Evolutionary conservation across 2,113 vertebrate species (phyloP).

Genomic region (Porphyrio hochstetteri): DNA sequence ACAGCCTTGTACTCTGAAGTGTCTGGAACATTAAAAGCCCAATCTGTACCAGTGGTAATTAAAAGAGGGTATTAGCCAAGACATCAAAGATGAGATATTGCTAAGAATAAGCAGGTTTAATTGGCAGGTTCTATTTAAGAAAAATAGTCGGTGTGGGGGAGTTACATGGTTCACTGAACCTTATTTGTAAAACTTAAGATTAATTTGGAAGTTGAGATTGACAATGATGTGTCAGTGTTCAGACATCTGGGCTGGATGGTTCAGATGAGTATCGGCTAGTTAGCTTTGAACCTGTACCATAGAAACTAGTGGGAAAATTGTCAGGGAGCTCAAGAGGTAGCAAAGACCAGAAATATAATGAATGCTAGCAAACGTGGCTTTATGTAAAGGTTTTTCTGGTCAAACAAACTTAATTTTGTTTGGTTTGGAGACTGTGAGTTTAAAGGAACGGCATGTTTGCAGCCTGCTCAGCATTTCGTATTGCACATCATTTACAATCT

Average conservation of each 20-base stretch:
- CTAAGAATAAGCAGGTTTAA: neutral
- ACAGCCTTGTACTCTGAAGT: neutral
- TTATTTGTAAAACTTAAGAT: neutral
- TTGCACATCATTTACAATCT: neutral
- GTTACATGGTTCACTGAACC: neutral
- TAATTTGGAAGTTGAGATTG: neutral
- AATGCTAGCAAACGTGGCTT: neutral
- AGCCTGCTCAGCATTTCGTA: neutral
- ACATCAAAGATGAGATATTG: neutral
- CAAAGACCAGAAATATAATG: neutral
- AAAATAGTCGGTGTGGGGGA: neutral
- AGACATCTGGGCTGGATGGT: neutral
- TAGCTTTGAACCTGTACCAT: neutral
- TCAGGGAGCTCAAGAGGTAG: neutral
- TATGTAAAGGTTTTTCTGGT: neutral
- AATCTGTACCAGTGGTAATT: neutral
- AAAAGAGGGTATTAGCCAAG: neutral
- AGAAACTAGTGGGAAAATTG: neutral
- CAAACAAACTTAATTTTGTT: neutral
- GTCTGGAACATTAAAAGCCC: neutral
- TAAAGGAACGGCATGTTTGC: neutral
- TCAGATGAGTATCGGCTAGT: neutral
- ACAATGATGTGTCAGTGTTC: neutral
- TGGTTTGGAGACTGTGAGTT: neutral
- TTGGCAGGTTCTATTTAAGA: neutral